These are phyloP conservation scores for Daubentonia madagascariensis DNA, from an alignment of 2,113 vertebrate species.

Conservation along the genomic window DNA sequence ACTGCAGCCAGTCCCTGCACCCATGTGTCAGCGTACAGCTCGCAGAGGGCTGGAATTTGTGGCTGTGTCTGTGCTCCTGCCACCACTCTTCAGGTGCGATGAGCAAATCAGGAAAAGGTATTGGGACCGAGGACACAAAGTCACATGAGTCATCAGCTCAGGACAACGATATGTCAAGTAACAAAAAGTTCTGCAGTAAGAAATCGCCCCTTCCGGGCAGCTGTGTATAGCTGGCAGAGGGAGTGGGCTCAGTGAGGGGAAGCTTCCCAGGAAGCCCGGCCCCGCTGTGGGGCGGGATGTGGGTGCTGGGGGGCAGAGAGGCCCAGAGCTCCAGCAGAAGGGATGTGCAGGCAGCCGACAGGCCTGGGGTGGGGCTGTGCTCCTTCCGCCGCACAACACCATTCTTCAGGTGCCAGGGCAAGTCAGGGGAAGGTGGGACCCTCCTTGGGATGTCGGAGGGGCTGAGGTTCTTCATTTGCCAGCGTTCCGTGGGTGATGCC, in stretches of 20 bases:
- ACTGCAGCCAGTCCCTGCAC: neutral
- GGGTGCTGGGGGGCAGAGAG: neutral
- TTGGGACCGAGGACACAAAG: neutral
- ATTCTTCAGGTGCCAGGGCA: neutral
- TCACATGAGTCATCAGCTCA: neutral
- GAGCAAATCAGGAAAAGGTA: neutral
- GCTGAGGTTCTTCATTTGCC: neutral
- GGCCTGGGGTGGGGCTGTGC: accelerated
- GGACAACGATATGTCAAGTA: accelerated
- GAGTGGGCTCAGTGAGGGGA: accelerated
- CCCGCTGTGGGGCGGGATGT: neutral
- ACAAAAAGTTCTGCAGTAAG: neutral
- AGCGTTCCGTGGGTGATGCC: no score
- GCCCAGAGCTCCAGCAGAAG: no score
- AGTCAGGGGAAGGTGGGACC: neutral
- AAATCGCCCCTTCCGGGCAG: neutral
- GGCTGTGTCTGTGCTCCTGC: neutral
- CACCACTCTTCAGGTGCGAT: neutral
- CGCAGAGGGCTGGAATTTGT: accelerated
- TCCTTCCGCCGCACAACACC: accelerated
- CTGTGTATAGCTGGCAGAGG: neutral
- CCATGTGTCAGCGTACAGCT: neutral
- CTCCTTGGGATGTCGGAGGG: neutral
- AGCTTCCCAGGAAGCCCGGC: neutral
- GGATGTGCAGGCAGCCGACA: accelerated